Evolutionary conservation across 2,797 vertebrate genomes (phyloP), one percentile per base, ranked within the genome.

Genomic region (Manis crassicaudata): DNA sequence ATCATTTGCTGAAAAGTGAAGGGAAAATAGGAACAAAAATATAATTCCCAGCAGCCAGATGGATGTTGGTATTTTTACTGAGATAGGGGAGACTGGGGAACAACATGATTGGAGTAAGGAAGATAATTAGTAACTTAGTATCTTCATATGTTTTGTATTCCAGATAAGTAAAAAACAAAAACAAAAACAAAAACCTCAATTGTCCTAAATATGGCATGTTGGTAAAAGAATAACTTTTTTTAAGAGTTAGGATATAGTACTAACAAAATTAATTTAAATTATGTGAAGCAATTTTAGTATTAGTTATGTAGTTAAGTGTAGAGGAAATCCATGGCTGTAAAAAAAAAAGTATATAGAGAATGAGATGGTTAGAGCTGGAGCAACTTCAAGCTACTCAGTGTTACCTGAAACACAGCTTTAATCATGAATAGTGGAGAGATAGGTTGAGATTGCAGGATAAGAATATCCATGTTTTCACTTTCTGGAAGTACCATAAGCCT

Each of bases 21-120:
- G 43, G 63, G 56, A 91, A 92, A 62, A 40, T 52, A 54, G n/a
- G 18, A 93, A 79, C 21, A 89, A 89, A 92, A 84, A 88, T 56
- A 56, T 27, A n/a, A 89, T 79, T 72, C 13, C 50, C 32, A 58
- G 37, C 25, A 89, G 32, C 29, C 67, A 35, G n/a, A 63, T 50
- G 21, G n/a, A 77, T 35, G 65, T 37, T 58, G 11, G 4, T 62
- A 54, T 32, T 79, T 84, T 89, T 68, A 68, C 27, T 25, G 21
- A 70, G 54, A 70, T n/a, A 63, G 16, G 16, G 3, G 35, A 63
- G 9, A 76, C 43, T 54, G 27, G 10, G 29, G 29, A 88, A 62
- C 21, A 77, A 62, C 8, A 88, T 46, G 40, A 62, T 68, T 76
- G 29, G 62, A 76, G 25, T 21, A 2, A 52, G 23, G 32, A 50